Percentiles rank a stretch among this genome's conserved stretches.
phyloP scores from a whole-genome alignment of 2,113 vertebrate species.

The Smithornis capensis region DNA sequence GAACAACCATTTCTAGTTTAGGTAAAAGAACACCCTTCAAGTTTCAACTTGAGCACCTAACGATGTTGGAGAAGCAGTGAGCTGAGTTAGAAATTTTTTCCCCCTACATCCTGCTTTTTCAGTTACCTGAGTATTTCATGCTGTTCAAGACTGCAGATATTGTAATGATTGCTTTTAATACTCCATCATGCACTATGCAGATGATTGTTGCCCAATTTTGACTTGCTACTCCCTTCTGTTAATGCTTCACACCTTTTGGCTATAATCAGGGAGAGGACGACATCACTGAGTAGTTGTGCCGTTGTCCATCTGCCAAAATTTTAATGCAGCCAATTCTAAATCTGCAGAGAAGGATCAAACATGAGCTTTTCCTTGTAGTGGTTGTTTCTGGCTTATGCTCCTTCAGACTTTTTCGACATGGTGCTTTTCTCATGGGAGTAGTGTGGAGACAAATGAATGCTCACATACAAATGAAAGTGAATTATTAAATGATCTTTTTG shows the following conservation, averaged over 20 bases:
- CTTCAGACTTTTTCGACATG: background rate
- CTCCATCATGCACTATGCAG: background rate
- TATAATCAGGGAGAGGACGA: accelerated
- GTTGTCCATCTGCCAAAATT: background rate
- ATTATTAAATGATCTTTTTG: background rate
- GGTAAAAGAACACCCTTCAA: background rate
- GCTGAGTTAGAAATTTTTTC: accelerated
- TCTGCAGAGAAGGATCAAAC: background rate
- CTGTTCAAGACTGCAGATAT: background rate
- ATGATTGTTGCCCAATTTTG: background rate
- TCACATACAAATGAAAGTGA: background rate
- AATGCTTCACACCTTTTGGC: background rate
- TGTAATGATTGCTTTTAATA: background rate
- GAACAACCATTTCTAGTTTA: background rate
- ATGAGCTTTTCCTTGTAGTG: background rate
- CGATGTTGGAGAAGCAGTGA: background rate
- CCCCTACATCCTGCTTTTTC: background rate
- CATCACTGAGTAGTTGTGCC: background rate
- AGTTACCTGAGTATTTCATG: background rate
- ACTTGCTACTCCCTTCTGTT: background rate
- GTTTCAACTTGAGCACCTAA: background rate
- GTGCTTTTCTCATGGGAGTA: background rate
- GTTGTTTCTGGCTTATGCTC: background rate
- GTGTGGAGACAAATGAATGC: background rate
- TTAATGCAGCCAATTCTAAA: background rate